Evolutionary conservation across 1,140 invertebrate species (phyloP).

Genomic region (Zaprionus tsacasi): DNA sequence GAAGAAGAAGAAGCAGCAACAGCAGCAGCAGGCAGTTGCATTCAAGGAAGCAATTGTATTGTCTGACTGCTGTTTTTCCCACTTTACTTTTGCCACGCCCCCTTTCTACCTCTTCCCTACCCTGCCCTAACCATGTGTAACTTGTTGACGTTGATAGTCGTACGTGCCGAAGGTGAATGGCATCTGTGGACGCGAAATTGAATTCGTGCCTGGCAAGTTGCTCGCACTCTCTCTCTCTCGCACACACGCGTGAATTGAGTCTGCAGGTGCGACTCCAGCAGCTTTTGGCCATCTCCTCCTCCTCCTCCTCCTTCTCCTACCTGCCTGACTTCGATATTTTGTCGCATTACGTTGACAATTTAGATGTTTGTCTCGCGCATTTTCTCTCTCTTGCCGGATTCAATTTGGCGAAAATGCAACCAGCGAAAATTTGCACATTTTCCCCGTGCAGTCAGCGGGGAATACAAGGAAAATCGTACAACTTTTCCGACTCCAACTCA

Average conservation of each 20-base stretch:
- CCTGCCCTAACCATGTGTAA: constrained; percentile 51
- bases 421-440: constrained; percentile 59
- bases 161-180: constrained; percentile 82
- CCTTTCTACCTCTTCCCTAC: background rate
- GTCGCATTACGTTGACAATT: constrained; percentile 82
- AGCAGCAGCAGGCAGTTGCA: constrained; percentile 48
- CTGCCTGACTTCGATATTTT: constrained; percentile 77
- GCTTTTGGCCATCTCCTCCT: background rate
- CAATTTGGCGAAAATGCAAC: constrained; percentile 69
- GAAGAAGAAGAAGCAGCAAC: background rate
- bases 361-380: constrained; percentile 81
- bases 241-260: background rate
- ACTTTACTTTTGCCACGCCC: constrained; percentile 72
- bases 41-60: constrained; percentile 82
- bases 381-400: constrained; percentile 74
- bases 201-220: constrained; percentile 77
- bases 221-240: constrained; percentile 27
- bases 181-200: constrained; percentile 83
- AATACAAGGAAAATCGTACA: background rate
- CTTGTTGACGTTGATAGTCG: constrained; percentile 81
- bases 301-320: too few species aligned
- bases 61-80: constrained; percentile 80
- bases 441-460: constrained; percentile 5
- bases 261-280: constrained; percentile 11
- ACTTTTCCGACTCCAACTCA: background rate